A percentile compares a stretch with the other conserved stretches of the same genome.
These are phyloP conservation scores for Drosophila eohydei DNA, from an alignment of 2,888 invertebrate genomes.

Conservation along the genomic window DNA sequence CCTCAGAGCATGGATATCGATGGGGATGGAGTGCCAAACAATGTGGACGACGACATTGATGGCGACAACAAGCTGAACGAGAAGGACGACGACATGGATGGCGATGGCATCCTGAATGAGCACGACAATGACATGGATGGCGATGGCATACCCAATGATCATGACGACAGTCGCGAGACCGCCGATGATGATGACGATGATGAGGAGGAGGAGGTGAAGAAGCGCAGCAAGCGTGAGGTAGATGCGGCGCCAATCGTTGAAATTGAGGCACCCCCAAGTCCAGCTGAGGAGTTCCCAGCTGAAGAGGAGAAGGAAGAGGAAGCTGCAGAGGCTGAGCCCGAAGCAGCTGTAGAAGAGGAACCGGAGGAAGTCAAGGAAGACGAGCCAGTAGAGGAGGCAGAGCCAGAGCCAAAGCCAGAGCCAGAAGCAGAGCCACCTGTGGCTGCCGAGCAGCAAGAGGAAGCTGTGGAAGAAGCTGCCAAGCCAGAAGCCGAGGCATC, in stretches of 20 bases:
- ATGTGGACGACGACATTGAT: conserved; percentile 71
- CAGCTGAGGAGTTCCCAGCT: conserved; percentile 73
- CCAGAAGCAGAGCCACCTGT: conserved; percentile 8
- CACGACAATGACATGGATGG: conserved; percentile 69
- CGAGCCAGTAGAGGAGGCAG: conserved; percentile 3
- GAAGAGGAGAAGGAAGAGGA: conserved; percentile 69
- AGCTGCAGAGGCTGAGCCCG: conserved; percentile 64
- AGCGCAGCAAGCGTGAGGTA: conserved; percentile 84
- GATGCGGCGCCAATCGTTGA: conserved; percentile 76
- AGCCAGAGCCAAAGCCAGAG: not conserved
- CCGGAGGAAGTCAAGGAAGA: conserved; percentile 9
- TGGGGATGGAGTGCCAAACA: conserved; percentile 67
- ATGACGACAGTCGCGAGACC: conserved; percentile 71
- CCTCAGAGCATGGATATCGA: conserved; percentile 64
- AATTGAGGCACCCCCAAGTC: conserved; percentile 50
- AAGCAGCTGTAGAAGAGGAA: conserved; percentile 65
- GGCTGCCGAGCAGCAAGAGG: conserved; percentile 11
- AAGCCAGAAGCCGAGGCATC: conserved; percentile 65
- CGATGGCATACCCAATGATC: conserved; percentile 68
- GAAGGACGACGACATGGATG: conserved; percentile 84
- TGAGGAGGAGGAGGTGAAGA: conserved; percentile 76
- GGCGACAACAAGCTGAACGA: conserved; percentile 83
- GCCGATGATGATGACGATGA: conserved; percentile 69
- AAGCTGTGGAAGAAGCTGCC: conserved; percentile 34
- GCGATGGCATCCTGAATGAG: conserved; percentile 84